These are phyloP conservation scores for Dryomyza anilis DNA, from an alignment of 2,888 invertebrate species.

Conservation along the genomic window DNA sequence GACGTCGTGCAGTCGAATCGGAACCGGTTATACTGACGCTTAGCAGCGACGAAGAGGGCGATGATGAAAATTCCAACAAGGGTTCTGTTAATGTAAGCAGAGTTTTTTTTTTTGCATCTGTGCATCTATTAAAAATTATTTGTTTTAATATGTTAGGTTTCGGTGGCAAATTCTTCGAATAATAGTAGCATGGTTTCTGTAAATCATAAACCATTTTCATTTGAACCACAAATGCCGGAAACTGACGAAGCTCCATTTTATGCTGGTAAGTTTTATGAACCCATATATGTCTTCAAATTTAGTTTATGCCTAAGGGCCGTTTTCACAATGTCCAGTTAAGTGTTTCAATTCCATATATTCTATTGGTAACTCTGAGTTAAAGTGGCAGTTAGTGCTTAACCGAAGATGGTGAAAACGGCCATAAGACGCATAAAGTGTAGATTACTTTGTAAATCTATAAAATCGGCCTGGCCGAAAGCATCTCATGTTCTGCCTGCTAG, in stretches of 20 bases:
- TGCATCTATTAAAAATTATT: not conserved
- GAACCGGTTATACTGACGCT: constrained; percentile 73
- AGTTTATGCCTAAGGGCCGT: too few relatives aligned
- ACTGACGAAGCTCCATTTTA: constrained; percentile 51
- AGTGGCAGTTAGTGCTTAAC: too few relatives aligned
- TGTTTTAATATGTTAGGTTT: constrained; percentile 25
- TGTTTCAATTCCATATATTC: too few relatives aligned
- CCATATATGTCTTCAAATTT: too few relatives aligned
- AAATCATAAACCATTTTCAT: constrained; percentile 48
- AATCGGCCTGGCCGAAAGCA: too few relatives aligned
- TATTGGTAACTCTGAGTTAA: too few relatives aligned
- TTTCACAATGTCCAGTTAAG: too few relatives aligned
- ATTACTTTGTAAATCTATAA: too few relatives aligned
- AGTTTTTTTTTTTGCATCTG: not conserved
- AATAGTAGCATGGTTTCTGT: constrained; percentile 12
- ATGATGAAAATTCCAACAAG: constrained; percentile 48
- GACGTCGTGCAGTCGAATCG: constrained; percentile 65
- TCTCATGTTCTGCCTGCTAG: too few relatives aligned
- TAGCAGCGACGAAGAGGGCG: constrained; percentile 73
- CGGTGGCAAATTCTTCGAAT: constrained; percentile 33
- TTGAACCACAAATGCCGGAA: constrained; percentile 53
- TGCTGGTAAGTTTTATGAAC: constrained; percentile 49
- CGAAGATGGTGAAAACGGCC: too few relatives aligned
- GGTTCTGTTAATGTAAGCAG: constrained; percentile 45
- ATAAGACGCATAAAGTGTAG: too few relatives aligned